Conservation (phyloP, 2,888 invertebrate genomes). For the Desoria tigrina region DNA sequence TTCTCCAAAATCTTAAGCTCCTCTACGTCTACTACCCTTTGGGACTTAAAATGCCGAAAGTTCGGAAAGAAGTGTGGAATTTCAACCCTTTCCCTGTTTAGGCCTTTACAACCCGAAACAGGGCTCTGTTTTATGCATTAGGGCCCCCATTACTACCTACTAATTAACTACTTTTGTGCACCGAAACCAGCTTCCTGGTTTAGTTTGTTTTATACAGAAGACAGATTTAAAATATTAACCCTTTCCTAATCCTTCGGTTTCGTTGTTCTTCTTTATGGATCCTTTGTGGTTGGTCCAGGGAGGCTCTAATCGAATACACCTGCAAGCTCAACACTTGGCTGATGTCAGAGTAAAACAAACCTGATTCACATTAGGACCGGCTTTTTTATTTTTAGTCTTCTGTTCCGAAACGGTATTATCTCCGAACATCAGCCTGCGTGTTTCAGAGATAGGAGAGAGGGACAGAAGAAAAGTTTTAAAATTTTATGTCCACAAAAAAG, state of each 20-base stretch:
- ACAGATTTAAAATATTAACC: constrained; percentile 8
- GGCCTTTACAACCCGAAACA: neutral
- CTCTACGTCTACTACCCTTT: neutral
- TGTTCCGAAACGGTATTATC: too few relatives aligned
- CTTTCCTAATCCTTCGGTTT: constrained; percentile 1
- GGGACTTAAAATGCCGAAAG: constrained; percentile 14
- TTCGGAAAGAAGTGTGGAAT: constrained; percentile 35
- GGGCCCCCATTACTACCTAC: constrained; percentile 30
- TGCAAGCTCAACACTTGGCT: neutral
- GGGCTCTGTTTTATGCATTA: neutral
- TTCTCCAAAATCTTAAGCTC: neutral
- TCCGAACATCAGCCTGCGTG: too few relatives aligned
- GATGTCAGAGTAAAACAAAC: neutral
- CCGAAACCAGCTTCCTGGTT: constrained; percentile 16
- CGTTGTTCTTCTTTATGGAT: neutral
- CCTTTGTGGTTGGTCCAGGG: constrained; percentile 5
- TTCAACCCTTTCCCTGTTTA: constrained; percentile 39
- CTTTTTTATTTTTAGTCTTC: too few relatives aligned
- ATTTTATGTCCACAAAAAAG: too few relatives aligned
- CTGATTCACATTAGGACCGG: too few relatives aligned
- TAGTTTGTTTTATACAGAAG: constrained; percentile 15
- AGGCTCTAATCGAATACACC: constrained; percentile 9
- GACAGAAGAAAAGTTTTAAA: too few relatives aligned
- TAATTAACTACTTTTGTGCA: constrained; percentile 34
- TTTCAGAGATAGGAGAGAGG: too few relatives aligned